Evolutionary conservation across 2,888 invertebrate species (phyloP).

Genomic region (Hipparchia sbordonii): DNA sequence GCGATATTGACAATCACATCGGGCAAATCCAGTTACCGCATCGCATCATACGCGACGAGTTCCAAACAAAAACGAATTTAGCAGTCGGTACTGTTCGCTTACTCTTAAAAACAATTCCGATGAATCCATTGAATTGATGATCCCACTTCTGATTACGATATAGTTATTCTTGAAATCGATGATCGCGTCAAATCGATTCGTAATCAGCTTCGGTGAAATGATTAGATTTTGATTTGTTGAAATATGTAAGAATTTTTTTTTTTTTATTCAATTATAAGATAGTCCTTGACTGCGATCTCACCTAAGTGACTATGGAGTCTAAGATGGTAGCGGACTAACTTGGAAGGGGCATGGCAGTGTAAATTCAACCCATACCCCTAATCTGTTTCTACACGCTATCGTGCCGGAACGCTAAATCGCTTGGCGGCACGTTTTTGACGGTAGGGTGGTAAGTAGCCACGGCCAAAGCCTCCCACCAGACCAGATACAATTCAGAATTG

Average conservation of each 20-base stretch:
- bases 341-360: too few relatives aligned
- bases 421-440: too few relatives aligned
- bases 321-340: too few relatives aligned
- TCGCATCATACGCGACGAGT: slow-evolving; percentile 32
- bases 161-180: neutral
- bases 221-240: neutral
- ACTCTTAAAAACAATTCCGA: slow-evolving; percentile 11
- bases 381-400: too few relatives aligned
- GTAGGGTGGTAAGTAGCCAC: too few relatives aligned
- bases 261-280: too few relatives aligned
- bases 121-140: slow-evolving; percentile 15
- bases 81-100: slow-evolving; percentile 11
- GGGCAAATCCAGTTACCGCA: slow-evolving; percentile 38
- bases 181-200: neutral
- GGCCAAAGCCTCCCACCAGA: too few relatives aligned
- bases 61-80: slow-evolving; percentile 38
- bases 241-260: neutral
- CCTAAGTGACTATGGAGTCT: too few relatives aligned
- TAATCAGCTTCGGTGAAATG: neutral
- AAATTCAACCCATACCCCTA: too few relatives aligned
- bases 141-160: slow-evolving; percentile 32
- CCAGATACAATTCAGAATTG: too few relatives aligned
- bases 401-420: too few relatives aligned
- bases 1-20: slow-evolving; percentile 36
- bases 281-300: too few relatives aligned